These are phyloP conservation scores for Branchipolynoe longqiensis DNA, from an alignment of 2,888 invertebrate species.

Conservation along the genomic window DNA sequence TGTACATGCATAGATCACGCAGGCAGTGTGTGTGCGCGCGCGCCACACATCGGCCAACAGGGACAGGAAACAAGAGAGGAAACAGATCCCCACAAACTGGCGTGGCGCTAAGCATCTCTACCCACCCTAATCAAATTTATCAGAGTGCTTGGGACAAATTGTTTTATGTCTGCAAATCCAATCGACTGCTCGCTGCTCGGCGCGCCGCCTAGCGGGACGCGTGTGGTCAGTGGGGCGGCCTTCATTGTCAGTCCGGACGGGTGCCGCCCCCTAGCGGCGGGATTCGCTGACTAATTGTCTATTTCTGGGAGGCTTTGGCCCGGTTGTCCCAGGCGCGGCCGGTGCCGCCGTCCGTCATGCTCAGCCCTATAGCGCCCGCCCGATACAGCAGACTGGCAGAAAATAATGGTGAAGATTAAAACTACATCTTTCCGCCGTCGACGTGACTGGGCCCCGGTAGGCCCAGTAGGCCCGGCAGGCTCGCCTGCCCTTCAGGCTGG, in stretches of 20 bases:
- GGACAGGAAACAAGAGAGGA: neutral
- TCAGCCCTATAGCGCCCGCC: neutral
- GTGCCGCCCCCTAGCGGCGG: neutral
- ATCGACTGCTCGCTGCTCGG: neutral
- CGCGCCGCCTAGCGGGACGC: neutral
- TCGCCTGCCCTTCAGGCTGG: too few species aligned
- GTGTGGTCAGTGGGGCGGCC: neutral
- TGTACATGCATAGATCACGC: too few species aligned
- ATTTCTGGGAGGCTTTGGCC: neutral
- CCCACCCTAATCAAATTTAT: neutral
- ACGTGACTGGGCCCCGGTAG: neutral
- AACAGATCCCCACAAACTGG: neutral
- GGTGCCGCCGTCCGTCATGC: neutral
- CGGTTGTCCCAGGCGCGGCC: neutral
- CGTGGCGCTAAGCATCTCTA: neutral
- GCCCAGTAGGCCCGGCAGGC: too few species aligned
- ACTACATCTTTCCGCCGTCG: neutral
- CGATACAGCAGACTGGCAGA: neutral
- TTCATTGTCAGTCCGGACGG: slow-evolving; percentile 1
- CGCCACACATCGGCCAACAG: too few species aligned
- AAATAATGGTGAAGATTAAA: neutral
- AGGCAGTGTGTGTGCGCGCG: too few species aligned
- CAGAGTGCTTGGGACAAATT: neutral
- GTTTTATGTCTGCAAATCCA: neutral
- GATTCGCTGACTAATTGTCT: slow-evolving; percentile 27